A percentile compares a stretch with the other conserved stretches of the same genome.
These are phyloP conservation scores for Oxyruncus cristatus DNA, from an alignment of 2,113 vertebrate genomes.

Conservation along the genomic window DNA sequence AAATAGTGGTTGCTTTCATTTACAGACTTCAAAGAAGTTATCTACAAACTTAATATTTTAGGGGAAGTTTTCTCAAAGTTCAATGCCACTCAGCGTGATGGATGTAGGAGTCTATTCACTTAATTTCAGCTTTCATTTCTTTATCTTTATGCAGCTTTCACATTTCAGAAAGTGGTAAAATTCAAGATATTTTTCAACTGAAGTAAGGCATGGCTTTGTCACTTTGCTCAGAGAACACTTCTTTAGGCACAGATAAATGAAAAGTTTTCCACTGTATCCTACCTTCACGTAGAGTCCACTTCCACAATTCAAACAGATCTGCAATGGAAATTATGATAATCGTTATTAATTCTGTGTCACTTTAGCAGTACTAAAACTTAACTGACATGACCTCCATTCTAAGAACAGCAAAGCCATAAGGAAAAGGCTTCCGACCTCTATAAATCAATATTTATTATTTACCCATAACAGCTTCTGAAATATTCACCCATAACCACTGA, in stretches of 20 bases:
- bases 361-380: background rate
- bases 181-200: background rate
- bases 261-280: slow-evolving; percentile 4
- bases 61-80: background rate
- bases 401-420: background rate
- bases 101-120: background rate
- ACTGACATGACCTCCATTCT: background rate
- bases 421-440: background rate
- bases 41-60: background rate
- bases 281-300: slow-evolving; percentile 74
- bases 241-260: background rate
- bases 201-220: background rate
- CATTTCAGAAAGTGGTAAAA: background rate
- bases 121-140: background rate
- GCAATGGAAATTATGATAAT: slow-evolving; percentile 41
- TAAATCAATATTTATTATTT: background rate
- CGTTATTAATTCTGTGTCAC: background rate
- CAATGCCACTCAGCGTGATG: background rate
- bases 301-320: slow-evolving; percentile 71
- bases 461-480: background rate
- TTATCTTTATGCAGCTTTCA: background rate
- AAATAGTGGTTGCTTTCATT: background rate
- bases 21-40: background rate
- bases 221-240: background rate
- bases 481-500: background rate